Percentiles rank a stretch among this genome's conserved stretches.
These are phyloP conservation scores for Chitala chitala DNA, from an alignment of 2,113 vertebrate species.

Conservation along the genomic window DNA sequence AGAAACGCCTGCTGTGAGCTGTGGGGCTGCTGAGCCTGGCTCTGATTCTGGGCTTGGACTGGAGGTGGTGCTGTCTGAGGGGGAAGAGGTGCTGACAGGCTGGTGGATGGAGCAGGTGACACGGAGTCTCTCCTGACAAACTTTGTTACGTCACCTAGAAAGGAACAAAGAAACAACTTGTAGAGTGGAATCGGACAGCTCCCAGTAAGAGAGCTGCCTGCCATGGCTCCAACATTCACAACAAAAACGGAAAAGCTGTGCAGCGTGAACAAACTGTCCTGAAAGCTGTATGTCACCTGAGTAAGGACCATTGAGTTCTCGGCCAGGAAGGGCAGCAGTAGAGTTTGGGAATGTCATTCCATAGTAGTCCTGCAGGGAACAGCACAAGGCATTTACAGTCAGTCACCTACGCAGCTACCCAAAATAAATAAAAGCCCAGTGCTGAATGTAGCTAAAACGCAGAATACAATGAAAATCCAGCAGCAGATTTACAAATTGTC, in stretches of 20 bases:
- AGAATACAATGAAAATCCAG: too few relatives aligned
- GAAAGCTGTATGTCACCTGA: conserved; percentile 82
- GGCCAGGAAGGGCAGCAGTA: conserved; percentile 73
- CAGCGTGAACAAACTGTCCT: too few relatives aligned
- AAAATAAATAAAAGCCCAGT: too few relatives aligned
- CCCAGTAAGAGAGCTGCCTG: neutral
- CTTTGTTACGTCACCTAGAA: conserved; percentile 83
- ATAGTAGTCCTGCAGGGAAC: conserved; percentile 80
- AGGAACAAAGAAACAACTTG: neutral
- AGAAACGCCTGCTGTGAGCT: conserved; percentile 86
- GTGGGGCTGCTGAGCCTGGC: conserved; percentile 64
- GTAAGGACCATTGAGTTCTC: conserved; percentile 88
- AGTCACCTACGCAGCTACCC: too few relatives aligned
- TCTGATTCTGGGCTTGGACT: conserved; percentile 72
- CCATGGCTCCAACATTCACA: too few relatives aligned
- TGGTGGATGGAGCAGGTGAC: conserved; percentile 82
- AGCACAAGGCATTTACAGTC: neutral
- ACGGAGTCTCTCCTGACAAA: conserved; percentile 88
- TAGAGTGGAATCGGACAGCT: neutral
- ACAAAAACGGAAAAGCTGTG: neutral
- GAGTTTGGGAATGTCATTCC: conserved; percentile 91
- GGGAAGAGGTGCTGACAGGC: conserved; percentile 74
- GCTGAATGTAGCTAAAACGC: too few relatives aligned
- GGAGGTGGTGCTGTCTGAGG: conserved; percentile 45
- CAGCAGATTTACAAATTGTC: too few relatives aligned